Conservation (phyloP, 2,888 invertebrate genomes). For the Bembecia ichneumoniformis region DNA sequence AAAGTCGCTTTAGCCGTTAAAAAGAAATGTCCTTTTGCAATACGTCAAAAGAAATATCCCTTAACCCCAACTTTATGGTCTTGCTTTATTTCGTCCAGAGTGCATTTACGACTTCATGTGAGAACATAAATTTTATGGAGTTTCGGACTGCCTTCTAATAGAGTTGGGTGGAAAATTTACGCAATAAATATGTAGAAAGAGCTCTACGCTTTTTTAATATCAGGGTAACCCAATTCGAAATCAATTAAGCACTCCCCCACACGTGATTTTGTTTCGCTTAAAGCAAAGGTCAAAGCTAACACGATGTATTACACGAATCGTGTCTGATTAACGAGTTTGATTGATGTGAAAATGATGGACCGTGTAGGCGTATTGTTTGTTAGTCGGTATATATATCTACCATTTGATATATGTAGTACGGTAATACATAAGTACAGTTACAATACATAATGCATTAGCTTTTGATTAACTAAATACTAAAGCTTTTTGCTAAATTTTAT, state of each 20-base stretch:
- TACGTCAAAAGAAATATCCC: constrained; percentile 33
- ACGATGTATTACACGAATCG: constrained; percentile 4
- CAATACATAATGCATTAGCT: no score
- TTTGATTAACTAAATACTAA: no score
- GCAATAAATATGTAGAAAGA: not conserved
- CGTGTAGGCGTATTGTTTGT: no score
- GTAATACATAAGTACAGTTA: no score
- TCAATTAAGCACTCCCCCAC: constrained; percentile 17
- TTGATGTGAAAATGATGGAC: constrained; percentile 16
- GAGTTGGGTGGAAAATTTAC: constrained; percentile 19
- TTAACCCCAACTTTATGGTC: constrained; percentile 43
- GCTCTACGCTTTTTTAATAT: not conserved
- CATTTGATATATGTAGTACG: no score
- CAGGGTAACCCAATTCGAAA: constrained; percentile 16
- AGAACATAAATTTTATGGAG: constrained; percentile 55
- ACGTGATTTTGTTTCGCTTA: constrained; percentile 18
- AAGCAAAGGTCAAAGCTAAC: constrained; percentile 24
- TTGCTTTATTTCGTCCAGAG: constrained; percentile 35
- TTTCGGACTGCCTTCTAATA: constrained; percentile 48
- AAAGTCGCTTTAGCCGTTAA: not conserved
- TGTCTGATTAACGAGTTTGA: constrained; percentile 15
- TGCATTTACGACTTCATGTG: constrained; percentile 57
- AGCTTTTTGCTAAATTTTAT: no score
- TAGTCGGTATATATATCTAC: no score
- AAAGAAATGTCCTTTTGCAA: constrained; percentile 24